Percentiles rank a stretch among this genome's conserved stretches.
Conservation (phyloP, 64 coral and sea anemone species). For the Montipora foliosa region DNA sequence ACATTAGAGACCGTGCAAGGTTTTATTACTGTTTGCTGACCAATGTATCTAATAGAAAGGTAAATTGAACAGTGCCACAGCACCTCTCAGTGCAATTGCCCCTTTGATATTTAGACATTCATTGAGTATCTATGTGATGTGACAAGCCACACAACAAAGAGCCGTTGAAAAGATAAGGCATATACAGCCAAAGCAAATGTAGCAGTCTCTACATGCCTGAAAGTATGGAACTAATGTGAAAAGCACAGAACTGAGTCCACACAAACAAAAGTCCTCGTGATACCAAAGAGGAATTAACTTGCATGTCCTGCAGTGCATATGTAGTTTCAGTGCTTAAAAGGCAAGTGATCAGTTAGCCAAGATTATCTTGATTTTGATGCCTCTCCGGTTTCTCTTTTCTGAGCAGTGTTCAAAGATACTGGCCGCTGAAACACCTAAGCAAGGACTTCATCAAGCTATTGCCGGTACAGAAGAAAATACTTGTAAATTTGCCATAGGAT, state of each 20-base stretch:
- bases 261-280: no score
- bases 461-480: slow-evolving; percentile 60
- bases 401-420: slow-evolving; percentile 89
- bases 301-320: neutral
- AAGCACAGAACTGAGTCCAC: neutral
- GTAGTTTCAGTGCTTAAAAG: neutral
- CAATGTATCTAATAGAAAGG: slow-evolving; percentile 87
- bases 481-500: neutral
- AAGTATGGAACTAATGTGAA: no score
- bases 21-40: slow-evolving; percentile 91
- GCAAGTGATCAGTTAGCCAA: no score
- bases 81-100: no score
- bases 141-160: no score
- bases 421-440: slow-evolving; percentile 58
- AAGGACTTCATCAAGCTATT: slow-evolving; percentile 71
- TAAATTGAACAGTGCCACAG: neutral
- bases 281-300: neutral
- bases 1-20: slow-evolving; percentile 85
- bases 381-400: neutral
- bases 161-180: no score
- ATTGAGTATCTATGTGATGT: no score
- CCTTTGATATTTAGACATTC: no score
- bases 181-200: no score
- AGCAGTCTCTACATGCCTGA: no score
- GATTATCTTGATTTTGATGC: neutral